These are phyloP conservation scores for Papilio protenor DNA, from an alignment of 2,888 invertebrate genomes.

Conservation along the genomic window DNA sequence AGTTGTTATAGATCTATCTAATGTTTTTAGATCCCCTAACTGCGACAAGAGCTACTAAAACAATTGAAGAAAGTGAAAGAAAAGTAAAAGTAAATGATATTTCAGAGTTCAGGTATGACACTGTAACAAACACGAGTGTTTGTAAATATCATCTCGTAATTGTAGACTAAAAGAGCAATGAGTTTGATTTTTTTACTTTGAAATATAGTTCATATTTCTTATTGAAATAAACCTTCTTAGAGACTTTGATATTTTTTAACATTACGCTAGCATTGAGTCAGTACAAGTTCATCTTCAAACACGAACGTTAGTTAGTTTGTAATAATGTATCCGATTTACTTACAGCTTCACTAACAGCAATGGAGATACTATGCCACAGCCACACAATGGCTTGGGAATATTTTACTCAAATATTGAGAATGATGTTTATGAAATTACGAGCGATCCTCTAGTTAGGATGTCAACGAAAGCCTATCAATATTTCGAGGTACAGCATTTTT, in stretches of 20 bases:
- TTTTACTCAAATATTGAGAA: slow-evolving; percentile 11
- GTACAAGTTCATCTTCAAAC: background rate
- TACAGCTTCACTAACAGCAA: background rate
- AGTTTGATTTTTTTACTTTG: too few relatives aligned
- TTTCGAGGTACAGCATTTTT: slow-evolving; percentile 18
- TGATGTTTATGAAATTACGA: background rate
- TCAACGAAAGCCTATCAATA: slow-evolving; percentile 1
- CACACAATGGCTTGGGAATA: background rate
- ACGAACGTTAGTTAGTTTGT: background rate
- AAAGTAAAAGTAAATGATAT: background rate
- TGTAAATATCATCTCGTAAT: background rate
- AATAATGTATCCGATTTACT: background rate
- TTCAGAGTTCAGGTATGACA: background rate
- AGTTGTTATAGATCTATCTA: too few relatives aligned
- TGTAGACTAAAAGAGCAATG: background rate
- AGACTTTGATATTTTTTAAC: too few relatives aligned
- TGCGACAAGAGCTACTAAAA: background rate
- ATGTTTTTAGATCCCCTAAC: background rate
- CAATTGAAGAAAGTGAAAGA: background rate
- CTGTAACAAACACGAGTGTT: background rate
- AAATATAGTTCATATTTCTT: background rate
- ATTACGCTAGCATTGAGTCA: background rate
- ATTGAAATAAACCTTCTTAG: background rate
- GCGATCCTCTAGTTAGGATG: slow-evolving; percentile 17
- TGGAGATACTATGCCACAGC: background rate